phyloP scores from a whole-genome alignment of 23 tunicate genomes.

The Aplidium turbinatum region DNA sequence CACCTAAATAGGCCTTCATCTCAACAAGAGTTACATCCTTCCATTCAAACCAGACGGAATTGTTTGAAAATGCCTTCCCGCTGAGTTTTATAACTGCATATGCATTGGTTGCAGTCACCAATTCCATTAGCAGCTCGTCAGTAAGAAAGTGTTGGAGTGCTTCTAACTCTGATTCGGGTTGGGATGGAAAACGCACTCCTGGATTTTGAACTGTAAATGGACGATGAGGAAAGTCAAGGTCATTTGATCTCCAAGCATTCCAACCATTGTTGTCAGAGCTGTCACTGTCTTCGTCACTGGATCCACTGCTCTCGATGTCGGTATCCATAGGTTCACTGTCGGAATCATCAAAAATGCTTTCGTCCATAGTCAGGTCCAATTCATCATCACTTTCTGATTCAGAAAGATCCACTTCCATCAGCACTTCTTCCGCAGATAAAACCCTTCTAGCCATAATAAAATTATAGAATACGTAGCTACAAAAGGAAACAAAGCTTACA shows the following conservation, averaged over 20 bases:
- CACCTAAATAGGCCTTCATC: slow-evolving; percentile 22
- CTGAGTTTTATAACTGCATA: slow-evolving; percentile 1
- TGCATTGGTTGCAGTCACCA: slow-evolving; percentile 22
- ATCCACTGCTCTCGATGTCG: slow-evolving; percentile 11
- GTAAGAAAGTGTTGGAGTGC: slow-evolving; percentile 6
- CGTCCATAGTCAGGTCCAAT: no score
- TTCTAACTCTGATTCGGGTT: slow-evolving; percentile 2
- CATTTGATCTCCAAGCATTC: background rate
- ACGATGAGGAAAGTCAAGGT: slow-evolving; percentile 10
- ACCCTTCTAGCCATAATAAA: background rate
- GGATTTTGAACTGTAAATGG: slow-evolving; percentile 2
- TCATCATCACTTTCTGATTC: slow-evolving; percentile 14
- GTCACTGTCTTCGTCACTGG: slow-evolving; percentile 17
- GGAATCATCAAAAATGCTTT: slow-evolving; percentile 1
- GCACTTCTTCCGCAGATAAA: slow-evolving; percentile 5
- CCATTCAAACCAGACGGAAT: slow-evolving; percentile 9
- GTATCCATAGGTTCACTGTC: slow-evolving; percentile 10
- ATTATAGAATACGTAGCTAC: no score
- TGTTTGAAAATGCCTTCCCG: slow-evolving; percentile 10
- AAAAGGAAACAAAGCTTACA: no score
- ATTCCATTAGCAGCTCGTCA: slow-evolving; percentile 11
- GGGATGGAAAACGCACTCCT: slow-evolving; percentile 1
- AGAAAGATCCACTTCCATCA: slow-evolving; percentile 7
- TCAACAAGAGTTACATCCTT: background rate
- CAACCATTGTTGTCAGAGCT: slow-evolving; percentile 12